phyloP scores from a whole-genome alignment of 2,888 invertebrate genomes.

The Schrankia costaestrigalis region DNA sequence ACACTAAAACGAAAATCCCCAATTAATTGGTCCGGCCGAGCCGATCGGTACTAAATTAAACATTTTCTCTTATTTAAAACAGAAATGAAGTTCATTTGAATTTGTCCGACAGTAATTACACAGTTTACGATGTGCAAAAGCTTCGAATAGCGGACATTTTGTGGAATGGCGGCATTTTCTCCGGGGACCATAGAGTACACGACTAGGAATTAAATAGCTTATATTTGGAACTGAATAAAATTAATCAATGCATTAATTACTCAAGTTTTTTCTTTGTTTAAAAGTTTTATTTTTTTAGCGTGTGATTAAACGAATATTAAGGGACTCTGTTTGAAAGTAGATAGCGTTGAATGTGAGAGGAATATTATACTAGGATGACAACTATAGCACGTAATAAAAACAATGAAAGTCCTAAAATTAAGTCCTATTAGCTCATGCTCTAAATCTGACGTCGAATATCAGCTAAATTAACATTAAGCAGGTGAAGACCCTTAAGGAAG shows the following conservation, averaged over 20 bases:
- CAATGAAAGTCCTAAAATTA: too few relatives aligned
- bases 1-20: slow-evolving; percentile 62
- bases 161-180: slow-evolving; percentile 52
- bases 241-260: slow-evolving; percentile 69
- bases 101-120: slow-evolving; percentile 75
- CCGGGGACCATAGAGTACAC: slow-evolving; percentile 42
- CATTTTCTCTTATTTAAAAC: slow-evolving; percentile 79
- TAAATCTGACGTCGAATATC: too few relatives aligned
- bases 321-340: too few relatives aligned
- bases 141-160: slow-evolving; percentile 52
- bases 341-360: too few relatives aligned
- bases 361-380: too few relatives aligned
- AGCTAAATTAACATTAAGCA: too few relatives aligned
- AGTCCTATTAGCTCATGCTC: too few relatives aligned
- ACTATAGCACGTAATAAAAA: too few relatives aligned
- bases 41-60: slow-evolving; percentile 74
- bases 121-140: slow-evolving; percentile 77
- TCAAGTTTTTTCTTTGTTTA: slow-evolving; percentile 39
- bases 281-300: slow-evolving; percentile 13
- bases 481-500: too few relatives aligned
- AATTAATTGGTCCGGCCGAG: slow-evolving; percentile 70
- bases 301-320: too few relatives aligned
- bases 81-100: slow-evolving; percentile 77
- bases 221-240: slow-evolving; percentile 61
- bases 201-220: slow-evolving; percentile 56